Evolutionary conservation across 2,888 invertebrate genomes (phyloP), one percentile per base, ranked within the genome.

Genomic region (Pasiphila rectangulata): DNA sequence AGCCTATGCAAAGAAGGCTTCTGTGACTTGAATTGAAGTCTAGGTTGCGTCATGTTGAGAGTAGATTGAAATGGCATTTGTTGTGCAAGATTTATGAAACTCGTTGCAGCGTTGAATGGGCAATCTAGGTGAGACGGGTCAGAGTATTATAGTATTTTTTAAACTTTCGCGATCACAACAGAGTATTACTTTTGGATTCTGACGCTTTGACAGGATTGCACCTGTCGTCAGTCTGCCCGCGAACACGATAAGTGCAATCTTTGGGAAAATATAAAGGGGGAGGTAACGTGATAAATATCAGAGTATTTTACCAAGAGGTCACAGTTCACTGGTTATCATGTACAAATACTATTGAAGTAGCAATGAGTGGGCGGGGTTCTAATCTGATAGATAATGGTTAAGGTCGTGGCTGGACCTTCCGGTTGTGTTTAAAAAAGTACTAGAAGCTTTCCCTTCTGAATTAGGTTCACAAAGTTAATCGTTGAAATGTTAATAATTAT

Each of bases 11-110:
- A 0, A 9, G 29, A 17, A 16, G 17, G 16, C 32, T 17, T n/a
- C 10, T 17, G 17, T 4, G 4, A 9, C 2, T 24, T 3, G 15
- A 16, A 30, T 32, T 30, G 15, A 37, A 46, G 23, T 47, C 25
- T 46, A 43, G 49, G 45, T 60, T 57, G 40, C 56, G 44, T 50
- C 54, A 54, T 20, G 37, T 44, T 51, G 35, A 39, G 35, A 32
- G 35, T 25, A 39, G 44, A 32, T 48, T 46, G 34, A 52, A 46
- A 46, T 47, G 38, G 45, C 44, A 43, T 15, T 43, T 13, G 20
- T 43, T 43, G 35, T 42, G 29, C 10, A 43, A 48, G 44, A 35
- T 46, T 41, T 32, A 32, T 17, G 32, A 32, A 32, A 32, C 44
- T 54, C 36, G 24, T 43, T 17, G 32, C 17, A 9, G 30, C 25